A percentile compares a stretch with the other conserved stretches of the same genome.
These are phyloP conservation scores for Lagocephalus sceleratus DNA, from an alignment of 2,797 vertebrate genomes.

Conservation along the genomic window DNA sequence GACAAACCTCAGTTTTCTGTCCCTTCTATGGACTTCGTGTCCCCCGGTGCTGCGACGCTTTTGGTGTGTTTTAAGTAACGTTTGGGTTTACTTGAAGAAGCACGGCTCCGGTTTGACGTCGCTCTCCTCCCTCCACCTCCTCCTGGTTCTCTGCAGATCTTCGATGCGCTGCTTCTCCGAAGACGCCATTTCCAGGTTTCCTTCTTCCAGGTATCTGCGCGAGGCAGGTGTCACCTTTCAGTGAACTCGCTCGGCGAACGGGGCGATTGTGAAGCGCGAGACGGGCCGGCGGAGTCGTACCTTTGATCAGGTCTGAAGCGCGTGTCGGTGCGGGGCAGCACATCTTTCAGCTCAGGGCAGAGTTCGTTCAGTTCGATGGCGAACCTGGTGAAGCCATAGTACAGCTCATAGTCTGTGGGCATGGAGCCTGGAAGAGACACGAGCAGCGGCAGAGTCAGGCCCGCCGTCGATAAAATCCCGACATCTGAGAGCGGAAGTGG, in stretches of 20 bases:
- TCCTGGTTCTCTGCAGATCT: slow-evolving; percentile 88
- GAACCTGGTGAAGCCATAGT: slow-evolving; percentile 98
- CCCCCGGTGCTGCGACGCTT: too few relatives aligned
- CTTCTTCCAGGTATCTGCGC: slow-evolving; percentile 90
- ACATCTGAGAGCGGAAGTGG: background rate
- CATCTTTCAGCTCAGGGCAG: slow-evolving; percentile 91
- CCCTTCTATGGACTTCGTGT: background rate
- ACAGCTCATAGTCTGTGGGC: slow-evolving; percentile 95
- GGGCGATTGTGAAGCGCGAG: background rate
- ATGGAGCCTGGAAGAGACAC: slow-evolving; percentile 84
- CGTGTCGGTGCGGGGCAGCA: slow-evolving; percentile 90
- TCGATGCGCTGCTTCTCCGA: slow-evolving; percentile 95
- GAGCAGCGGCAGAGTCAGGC: background rate
- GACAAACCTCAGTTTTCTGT: background rate
- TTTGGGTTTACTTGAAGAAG: slow-evolving; percentile 91
- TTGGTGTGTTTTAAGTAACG: too few relatives aligned
- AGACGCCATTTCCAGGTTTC: slow-evolving; percentile 88
- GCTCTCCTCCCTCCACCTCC: slow-evolving; percentile 92
- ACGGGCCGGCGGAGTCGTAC: slow-evolving; percentile 56
- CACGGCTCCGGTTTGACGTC: slow-evolving; percentile 88
- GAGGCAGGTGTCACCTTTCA: slow-evolving; percentile 3
- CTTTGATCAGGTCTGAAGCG: slow-evolving; percentile 97
- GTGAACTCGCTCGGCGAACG: background rate
- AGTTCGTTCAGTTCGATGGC: slow-evolving; percentile 97
- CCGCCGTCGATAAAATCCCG: background rate